These are phyloP conservation scores for Neomorphus geoffroyi DNA, from an alignment of 2,797 vertebrate genomes.

Conservation along the genomic window DNA sequence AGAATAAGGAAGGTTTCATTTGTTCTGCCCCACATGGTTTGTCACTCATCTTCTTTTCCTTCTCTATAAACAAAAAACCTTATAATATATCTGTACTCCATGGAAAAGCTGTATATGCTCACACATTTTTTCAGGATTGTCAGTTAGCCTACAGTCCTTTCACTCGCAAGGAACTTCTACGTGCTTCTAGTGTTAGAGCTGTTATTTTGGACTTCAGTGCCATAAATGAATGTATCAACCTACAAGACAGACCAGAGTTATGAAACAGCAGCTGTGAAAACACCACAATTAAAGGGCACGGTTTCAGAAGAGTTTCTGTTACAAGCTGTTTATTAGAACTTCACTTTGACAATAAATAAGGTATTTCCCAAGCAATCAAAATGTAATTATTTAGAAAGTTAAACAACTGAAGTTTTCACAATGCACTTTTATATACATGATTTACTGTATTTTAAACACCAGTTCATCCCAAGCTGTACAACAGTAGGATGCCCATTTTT, in stretches of 20 bases:
- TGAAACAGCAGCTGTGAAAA: background rate
- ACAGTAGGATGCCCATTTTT: background rate
- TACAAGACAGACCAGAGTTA: background rate
- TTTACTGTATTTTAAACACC: conserved; percentile 60
- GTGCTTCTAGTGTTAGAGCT: background rate
- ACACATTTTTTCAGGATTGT: background rate
- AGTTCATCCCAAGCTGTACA: conserved; percentile 35
- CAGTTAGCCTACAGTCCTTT: background rate
- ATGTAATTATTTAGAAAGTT: conserved; percentile 67
- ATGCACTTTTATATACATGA: conserved; percentile 64
- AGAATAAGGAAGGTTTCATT: background rate
- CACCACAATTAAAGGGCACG: background rate
- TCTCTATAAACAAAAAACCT: background rate
- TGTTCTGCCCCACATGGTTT: background rate
- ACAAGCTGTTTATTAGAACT: conserved; percentile 69
- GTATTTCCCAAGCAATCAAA: conserved; percentile 53
- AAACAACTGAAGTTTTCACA: conserved; percentile 59
- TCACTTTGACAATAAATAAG: conserved; percentile 66
- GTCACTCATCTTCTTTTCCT: background rate
- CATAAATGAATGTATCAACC: background rate
- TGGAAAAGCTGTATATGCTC: background rate
- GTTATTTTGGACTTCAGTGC: background rate
- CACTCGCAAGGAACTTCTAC: background rate
- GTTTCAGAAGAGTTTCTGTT: conserved; percentile 18
- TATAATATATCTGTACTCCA: background rate